Base-by-base conservation (phyloP, 2,113 vertebrate genomes). In the Tragelaphus imberbis region DNA sequence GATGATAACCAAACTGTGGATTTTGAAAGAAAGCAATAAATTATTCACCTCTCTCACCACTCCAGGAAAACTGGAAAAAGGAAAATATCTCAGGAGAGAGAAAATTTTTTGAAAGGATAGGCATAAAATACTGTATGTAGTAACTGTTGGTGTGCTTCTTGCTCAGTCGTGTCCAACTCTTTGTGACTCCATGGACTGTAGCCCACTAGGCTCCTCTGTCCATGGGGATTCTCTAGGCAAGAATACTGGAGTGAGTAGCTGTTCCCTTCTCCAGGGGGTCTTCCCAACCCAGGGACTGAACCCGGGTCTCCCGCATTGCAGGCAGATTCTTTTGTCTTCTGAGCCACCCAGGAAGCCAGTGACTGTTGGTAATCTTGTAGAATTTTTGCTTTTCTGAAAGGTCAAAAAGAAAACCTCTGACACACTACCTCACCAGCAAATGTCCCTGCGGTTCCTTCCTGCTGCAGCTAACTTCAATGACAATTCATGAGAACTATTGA, bases 1-100 rank as follows among this genome's bases (percentile, higher is more conserved):
- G 91, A 87, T 11, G 28, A 86, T 59, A 28, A 75, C 33, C 30
- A 23, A 96, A 77, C 25, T 91, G 8, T 91, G 10, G 13, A 96
- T 36, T 89, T 85, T 44, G 65, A 95, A 97, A 93, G 15, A 91
- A 51, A 58, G 25, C 30, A 77, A 82, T 49, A 25, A 47, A 55
- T 90, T 82, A 58, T 93, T 30, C 27, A 58, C 15, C 40, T 51
- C 3, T 27, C 19, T 96, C 40, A 75, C 30, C 13, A 87, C 7
- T 7, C 47, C 33, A 30, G 82, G 84, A 88, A 94, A 97, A 93
- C 8, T 1, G 9, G 51, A 86, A 89, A 27, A 13, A 65, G 58
- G 61, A 91, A 17, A 65, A 88, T n/a, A 28, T 30, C 68, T 65
- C 28, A 40, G 17, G 51, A 53, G 13, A 36, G 61, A 84, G 25